A percentile compares a stretch with the other conserved stretches of the same genome.
phyloP scores from a whole-genome alignment of 2,797 vertebrate species.

The Tapera naevia region DNA sequence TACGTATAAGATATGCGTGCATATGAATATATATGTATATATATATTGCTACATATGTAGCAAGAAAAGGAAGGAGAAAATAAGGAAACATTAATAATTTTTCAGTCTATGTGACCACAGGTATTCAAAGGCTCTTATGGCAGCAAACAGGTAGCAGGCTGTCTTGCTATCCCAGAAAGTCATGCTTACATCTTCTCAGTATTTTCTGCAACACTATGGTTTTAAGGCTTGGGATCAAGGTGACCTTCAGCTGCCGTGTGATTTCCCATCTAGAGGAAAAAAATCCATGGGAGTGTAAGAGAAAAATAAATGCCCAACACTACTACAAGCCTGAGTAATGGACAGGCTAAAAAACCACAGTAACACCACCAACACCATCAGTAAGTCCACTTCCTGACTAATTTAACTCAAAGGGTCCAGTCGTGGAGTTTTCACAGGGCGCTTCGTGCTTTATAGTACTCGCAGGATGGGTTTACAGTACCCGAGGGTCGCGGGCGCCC shows the following conservation, averaged over 20 bases:
- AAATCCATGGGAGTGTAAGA: background rate
- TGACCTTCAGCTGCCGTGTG: background rate
- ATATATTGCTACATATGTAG: no score
- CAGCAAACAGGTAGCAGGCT: background rate
- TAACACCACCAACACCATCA: background rate
- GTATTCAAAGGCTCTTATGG: background rate
- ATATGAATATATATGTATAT: background rate
- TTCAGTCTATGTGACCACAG: background rate
- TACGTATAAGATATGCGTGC: fast-evolving
- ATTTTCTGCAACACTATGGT: fast-evolving
- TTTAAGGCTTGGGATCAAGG: background rate
- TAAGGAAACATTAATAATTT: background rate
- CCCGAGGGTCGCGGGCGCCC: fast-evolving
- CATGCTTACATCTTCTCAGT: fast-evolving
- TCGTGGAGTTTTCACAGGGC: background rate
- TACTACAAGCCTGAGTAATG: background rate
- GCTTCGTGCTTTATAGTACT: background rate
- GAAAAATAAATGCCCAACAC: background rate
- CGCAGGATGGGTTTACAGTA: fast-evolving
- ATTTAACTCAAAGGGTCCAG: background rate
- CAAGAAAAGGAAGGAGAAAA: background rate
- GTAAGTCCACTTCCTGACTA: background rate
- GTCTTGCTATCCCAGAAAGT: background rate
- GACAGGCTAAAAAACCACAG: background rate
- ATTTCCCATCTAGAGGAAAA: background rate